Evolutionary conservation across 2,113 vertebrate species (phyloP).

Genomic region (Gopherus evgoodei): DNA sequence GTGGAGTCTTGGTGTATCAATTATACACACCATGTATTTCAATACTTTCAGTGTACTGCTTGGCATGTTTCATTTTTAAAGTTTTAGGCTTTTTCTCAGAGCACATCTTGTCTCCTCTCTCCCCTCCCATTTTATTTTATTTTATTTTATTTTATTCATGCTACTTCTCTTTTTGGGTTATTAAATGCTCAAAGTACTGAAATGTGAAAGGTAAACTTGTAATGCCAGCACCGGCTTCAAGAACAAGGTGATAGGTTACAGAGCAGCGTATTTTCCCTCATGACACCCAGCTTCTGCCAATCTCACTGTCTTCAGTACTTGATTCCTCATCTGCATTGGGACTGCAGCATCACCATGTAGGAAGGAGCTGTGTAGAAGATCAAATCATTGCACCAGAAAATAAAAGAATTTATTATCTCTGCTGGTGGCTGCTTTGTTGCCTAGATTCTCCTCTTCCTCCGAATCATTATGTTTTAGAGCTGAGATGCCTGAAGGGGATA

Average conservation of each 20-base stretch:
- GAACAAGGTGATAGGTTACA: neutral
- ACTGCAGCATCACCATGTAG: neutral
- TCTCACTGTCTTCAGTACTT: neutral
- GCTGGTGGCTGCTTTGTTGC: neutral
- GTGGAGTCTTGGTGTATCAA: neutral
- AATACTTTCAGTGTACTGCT: neutral
- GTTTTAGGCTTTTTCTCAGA: neutral
- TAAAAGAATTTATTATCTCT: neutral
- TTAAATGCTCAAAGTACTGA: conserved; percentile 7
- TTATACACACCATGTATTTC: conserved; percentile 43
- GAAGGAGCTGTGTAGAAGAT: neutral
- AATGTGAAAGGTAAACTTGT: neutral
- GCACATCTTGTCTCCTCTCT: neutral
- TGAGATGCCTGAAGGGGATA: no score
- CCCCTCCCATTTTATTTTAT: neutral
- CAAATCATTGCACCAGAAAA: neutral
- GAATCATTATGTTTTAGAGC: neutral
- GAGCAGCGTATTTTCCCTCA: neutral
- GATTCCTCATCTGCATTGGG: neutral
- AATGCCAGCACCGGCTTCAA: neutral
- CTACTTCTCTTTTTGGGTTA: neutral
- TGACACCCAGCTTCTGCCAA: neutral
- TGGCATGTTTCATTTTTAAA: conserved; percentile 37
- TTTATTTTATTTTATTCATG: neutral
- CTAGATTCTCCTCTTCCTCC: neutral